These are phyloP conservation scores for Ennomos fuscantarius DNA, from an alignment of 2,888 invertebrate species.

Conservation along the genomic window DNA sequence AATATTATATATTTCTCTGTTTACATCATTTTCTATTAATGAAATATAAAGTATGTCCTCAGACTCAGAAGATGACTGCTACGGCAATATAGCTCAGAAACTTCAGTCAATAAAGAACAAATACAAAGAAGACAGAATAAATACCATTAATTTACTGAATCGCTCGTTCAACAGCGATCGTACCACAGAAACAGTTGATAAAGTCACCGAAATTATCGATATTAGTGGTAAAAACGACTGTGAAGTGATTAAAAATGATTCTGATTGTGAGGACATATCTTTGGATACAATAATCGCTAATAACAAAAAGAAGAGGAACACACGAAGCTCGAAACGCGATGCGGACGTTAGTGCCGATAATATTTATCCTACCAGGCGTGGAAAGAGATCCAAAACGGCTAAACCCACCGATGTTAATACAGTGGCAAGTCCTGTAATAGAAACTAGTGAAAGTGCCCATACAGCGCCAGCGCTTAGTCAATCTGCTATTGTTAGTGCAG, in stretches of 20 bases:
- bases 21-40: background rate
- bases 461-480: background rate
- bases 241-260: slow-evolving; percentile 20
- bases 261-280: slow-evolving; percentile 42
- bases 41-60: slow-evolving; percentile 59
- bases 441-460: background rate
- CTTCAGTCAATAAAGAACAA: slow-evolving; percentile 59
- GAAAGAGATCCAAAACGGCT: slow-evolving; percentile 5
- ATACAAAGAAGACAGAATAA: slow-evolving; percentile 51
- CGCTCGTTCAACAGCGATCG: slow-evolving; percentile 37
- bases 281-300: slow-evolving; percentile 50
- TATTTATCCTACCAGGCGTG: slow-evolving; percentile 7
- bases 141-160: slow-evolving; percentile 45
- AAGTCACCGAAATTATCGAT: slow-evolving; percentile 8
- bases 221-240: slow-evolving; percentile 7
- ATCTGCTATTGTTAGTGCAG: background rate
- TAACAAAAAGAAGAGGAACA: slow-evolving; percentile 27
- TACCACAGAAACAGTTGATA: slow-evolving; percentile 28
- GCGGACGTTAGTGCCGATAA: slow-evolving; percentile 17
- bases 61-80: slow-evolving; percentile 76
- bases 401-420: background rate
- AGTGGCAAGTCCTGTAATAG: background rate
- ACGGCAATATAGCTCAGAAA: slow-evolving; percentile 65
- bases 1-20: too few species aligned
- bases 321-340: slow-evolving; percentile 13